A percentile compares a stretch with the other conserved stretches of the same genome.
These are phyloP conservation scores for Polypterus senegalus DNA, from an alignment of 2,113 vertebrate species.

Conservation along the genomic window DNA sequence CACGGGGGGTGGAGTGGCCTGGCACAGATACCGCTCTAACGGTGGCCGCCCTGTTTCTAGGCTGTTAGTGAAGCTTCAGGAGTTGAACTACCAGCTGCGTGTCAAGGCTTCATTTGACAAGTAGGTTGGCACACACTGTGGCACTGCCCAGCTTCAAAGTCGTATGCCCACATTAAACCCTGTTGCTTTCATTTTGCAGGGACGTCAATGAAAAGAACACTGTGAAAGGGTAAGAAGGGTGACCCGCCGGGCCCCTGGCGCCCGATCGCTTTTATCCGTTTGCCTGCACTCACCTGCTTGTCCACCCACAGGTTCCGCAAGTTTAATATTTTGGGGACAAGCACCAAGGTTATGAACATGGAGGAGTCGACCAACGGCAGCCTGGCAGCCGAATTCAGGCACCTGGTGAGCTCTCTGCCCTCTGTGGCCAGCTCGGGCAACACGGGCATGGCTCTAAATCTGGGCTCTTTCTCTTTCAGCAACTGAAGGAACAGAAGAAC, in stretches of 20 bases:
- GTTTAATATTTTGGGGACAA: constrained; percentile 93
- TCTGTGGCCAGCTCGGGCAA: no score
- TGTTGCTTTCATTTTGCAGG: constrained; percentile 40
- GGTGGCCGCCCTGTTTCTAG: constrained; percentile 35
- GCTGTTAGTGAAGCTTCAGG: constrained; percentile 82
- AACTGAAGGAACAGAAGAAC: constrained; percentile 94
- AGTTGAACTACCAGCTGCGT: constrained; percentile 89
- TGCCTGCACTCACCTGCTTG: constrained; percentile 2
- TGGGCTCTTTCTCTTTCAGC: constrained; percentile 41
- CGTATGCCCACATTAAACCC: neutral
- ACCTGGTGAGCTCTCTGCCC: constrained; percentile 57
- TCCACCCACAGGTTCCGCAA: constrained; percentile 66
- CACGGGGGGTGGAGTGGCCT: constrained; percentile 1
- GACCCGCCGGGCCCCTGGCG: no score
- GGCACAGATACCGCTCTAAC: neutral
- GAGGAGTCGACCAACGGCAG: constrained; percentile 93
- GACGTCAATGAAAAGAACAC: constrained; percentile 77
- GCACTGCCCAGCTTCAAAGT: neutral
- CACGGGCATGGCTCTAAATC: neutral
- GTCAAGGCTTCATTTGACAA: constrained; percentile 91
- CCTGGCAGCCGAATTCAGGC: constrained; percentile 88
- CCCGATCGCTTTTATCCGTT: neutral
- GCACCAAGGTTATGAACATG: constrained; percentile 97
- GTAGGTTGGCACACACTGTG: constrained; percentile 44
- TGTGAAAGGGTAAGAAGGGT: constrained; percentile 67